phyloP scores from a whole-genome alignment of 2,888 invertebrate genomes.

The Trissolcus brochymenae region DNA sequence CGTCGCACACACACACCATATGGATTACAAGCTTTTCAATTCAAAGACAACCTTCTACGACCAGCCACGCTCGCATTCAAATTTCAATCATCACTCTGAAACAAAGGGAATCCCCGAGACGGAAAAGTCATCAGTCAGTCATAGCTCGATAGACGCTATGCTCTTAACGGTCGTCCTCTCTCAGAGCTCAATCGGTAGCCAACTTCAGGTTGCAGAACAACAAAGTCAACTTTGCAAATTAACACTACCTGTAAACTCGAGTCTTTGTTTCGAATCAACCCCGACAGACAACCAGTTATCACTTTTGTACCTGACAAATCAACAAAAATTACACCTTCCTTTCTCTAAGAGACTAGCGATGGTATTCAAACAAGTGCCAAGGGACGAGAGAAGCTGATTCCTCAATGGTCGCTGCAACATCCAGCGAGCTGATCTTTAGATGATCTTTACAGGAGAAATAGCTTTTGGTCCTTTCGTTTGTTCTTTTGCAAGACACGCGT shows the following conservation, averaged over 20 bases:
- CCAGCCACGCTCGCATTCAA: not conserved
- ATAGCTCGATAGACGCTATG: slow-evolving; percentile 1
- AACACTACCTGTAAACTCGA: not conserved
- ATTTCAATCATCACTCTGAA: slow-evolving; percentile 7
- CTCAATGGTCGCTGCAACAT: not conserved
- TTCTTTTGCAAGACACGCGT: no score
- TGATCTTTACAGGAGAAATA: not conserved
- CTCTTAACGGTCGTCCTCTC: slow-evolving; percentile 1
- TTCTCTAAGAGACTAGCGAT: not conserved
- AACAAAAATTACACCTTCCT: not conserved
- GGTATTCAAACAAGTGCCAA: not conserved
- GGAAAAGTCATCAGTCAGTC: not conserved
- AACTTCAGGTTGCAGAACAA: slow-evolving; percentile 1
- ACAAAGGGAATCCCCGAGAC: not conserved
- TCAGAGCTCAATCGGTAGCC: not conserved
- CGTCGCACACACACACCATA: slow-evolving; percentile 30
- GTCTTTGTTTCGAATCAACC: no score
- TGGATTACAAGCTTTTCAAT: slow-evolving; percentile 30
- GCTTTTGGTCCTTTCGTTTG: not conserved
- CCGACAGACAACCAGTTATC: no score
- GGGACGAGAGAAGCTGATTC: not conserved
- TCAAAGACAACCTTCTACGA: slow-evolving; percentile 6
- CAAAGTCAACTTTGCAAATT: slow-evolving; percentile 1
- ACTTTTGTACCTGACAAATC: not conserved
- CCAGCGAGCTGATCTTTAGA: not conserved